Base-by-base conservation (phyloP, 2,113 vertebrate species). In the Ceyx margarethae region DNA sequence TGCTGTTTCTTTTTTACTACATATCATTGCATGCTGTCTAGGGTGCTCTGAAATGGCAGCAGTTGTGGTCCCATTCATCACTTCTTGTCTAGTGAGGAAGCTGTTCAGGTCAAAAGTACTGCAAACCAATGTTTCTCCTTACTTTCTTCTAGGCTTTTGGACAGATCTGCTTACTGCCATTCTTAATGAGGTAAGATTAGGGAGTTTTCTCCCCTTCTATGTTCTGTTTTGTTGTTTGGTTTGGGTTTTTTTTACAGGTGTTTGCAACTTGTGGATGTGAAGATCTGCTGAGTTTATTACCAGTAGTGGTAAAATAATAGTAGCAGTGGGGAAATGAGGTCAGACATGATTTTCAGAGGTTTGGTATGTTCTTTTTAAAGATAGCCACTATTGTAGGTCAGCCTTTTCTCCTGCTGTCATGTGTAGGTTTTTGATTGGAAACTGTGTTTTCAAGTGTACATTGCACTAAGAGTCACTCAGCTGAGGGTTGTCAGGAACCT, bases 141-240 rank as follows among this genome's bases (percentile, higher is more conserved):
- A 15, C 7, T 81, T 71, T 77, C 62, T 76, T 79, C 19, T 45
- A 97, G 96, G 95, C 93, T 89, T 96, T 96, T 85, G 96, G 96
- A 33, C 96, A 97, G 75, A 84, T 96, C 81, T 90, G 45, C 54
- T 78, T 97, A n/a, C 11, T 96, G 43, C 96, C 96, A 0, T 2
- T 96, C 56, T 62, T 97, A 57, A 19, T 97, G 17, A 83, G 87
- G 96, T 96, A 95, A 95, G 96, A 22, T 2, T n/a, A 25, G 15
- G 51, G 46, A 50, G n/a, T 35, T 71, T 86, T 81, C 18, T 77
- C 5, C 28, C 17, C 10, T 5, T 64, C 6, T 5, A 5, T 67
- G 26, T 45, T 85, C 37, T 26, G 6, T 31, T 48, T 68, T 25
- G 6, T 15, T 0, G 33, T 26, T 37, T 9, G 10, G 37, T 10